A percentile compares a stretch with the other conserved stretches of the same genome.
Conservation (phyloP, 2,113 vertebrate species). For the Brienomyrus brachyistius region DNA sequence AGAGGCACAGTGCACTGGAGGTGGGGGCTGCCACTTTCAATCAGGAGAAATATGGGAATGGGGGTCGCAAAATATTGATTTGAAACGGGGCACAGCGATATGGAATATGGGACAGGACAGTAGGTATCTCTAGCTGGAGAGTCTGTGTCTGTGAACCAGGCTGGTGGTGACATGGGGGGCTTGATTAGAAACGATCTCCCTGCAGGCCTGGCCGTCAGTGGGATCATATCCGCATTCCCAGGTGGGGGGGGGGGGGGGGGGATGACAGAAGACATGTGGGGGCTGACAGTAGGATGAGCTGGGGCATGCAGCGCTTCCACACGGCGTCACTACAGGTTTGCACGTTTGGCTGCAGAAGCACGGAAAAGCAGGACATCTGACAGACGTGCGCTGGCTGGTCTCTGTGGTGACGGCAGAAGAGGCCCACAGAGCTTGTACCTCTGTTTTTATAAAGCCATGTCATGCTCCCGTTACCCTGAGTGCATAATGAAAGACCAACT, state of each 20-base stretch:
- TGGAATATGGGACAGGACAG: neutral
- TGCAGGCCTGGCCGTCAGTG: neutral
- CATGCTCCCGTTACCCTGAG: neutral
- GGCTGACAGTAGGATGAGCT: constrained; percentile 27
- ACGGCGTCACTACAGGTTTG: neutral
- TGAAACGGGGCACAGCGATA: neutral
- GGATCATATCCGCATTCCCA: neutral
- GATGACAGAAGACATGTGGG: neutral
- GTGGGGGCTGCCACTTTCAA: too few species aligned
- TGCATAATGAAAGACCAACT: neutral
- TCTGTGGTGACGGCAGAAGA: neutral
- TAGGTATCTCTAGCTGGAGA: neutral
- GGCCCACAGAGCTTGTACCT: neutral
- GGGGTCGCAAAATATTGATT: neutral
- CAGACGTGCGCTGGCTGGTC: neutral
- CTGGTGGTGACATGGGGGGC: neutral
- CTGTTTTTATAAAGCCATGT: neutral
- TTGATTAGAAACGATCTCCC: neutral
- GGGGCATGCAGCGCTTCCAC: constrained; percentile 6
- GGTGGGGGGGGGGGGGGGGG: neutral
- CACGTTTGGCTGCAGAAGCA: neutral
- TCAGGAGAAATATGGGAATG: too few species aligned
- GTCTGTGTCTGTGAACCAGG: neutral
- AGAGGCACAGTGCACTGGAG: constrained; percentile 1
- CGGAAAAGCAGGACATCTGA: neutral